A percentile compares a stretch with the other conserved stretches of the same genome.
Conservation (phyloP, 2,113 vertebrate species). For the Amblyornis subalaris region DNA sequence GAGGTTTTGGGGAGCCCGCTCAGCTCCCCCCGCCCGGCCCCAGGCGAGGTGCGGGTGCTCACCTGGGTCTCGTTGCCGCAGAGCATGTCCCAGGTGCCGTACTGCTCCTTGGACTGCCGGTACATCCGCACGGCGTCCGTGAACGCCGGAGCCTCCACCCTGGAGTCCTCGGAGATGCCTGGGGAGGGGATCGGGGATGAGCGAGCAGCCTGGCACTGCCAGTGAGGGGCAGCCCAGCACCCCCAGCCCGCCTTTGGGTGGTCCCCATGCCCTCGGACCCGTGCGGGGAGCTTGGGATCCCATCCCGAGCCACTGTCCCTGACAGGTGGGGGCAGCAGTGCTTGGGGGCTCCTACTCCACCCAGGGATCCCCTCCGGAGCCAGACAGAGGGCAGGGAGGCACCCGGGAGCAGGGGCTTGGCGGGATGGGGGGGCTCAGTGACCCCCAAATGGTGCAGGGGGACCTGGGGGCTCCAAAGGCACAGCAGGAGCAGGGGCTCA, state of each 20-base stretch:
- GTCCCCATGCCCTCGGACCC: fast-evolving
- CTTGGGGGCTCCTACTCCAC: fast-evolving
- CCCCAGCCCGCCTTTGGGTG: neutral
- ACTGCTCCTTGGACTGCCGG: conserved; percentile 86
- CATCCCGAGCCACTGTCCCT: neutral
- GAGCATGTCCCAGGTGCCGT: conserved; percentile 96
- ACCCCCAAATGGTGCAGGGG: neutral
- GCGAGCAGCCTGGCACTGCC: fast-evolving
- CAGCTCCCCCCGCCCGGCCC: fast-evolving
- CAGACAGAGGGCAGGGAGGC: neutral
- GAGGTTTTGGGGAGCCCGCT: neutral
- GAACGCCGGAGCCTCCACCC: conserved; percentile 88
- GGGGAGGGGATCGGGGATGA: neutral
- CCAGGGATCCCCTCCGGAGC: neutral
- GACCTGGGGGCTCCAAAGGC: too few species aligned
- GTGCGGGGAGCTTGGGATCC: fast-evolving
- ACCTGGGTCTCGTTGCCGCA: conserved; percentile 90
- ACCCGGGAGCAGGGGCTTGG: neutral
- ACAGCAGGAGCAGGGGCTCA: neutral
- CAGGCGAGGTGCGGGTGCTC: neutral
- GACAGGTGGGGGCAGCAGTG: neutral
- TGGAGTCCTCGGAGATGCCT: conserved; percentile 88
- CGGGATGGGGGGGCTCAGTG: neutral
- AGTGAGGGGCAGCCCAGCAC: neutral
- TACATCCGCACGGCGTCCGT: conserved; percentile 85